These are phyloP conservation scores for Typhlichthys eigenmanni DNA, from an alignment of 2,797 vertebrate species.

Conservation along the genomic window DNA sequence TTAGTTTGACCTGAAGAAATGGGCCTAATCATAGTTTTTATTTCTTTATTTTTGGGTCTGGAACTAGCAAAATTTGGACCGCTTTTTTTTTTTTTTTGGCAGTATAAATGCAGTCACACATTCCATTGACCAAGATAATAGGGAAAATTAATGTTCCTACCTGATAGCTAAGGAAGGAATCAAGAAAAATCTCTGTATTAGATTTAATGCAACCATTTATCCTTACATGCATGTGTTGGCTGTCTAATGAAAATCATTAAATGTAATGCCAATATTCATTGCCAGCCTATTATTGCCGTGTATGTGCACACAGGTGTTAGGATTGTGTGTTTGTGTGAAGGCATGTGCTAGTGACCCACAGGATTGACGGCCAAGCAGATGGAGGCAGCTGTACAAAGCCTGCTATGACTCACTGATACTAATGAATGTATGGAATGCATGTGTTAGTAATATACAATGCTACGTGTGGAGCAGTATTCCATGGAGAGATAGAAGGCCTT, in stretches of 20 bases:
- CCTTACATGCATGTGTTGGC: not conserved
- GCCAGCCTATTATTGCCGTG: conserved; percentile 27
- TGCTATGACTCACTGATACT: conserved; percentile 52
- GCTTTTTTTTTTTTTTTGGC: too few relatives aligned
- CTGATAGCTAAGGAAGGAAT: too few relatives aligned
- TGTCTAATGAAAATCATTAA: conserved; percentile 33
- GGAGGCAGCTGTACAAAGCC: conserved; percentile 54
- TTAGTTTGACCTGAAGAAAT: too few relatives aligned
- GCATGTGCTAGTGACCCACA: conserved; percentile 2
- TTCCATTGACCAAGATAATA: too few relatives aligned
- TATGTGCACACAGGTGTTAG: conserved; percentile 19
- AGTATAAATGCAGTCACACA: too few relatives aligned
- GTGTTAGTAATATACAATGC: not conserved
- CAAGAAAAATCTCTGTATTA: too few relatives aligned
- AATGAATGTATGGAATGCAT: conserved; percentile 23
- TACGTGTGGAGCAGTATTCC: not conserved
- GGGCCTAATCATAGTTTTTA: too few relatives aligned
- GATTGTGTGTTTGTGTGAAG: conserved; percentile 14
- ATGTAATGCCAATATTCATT: conserved; percentile 40
- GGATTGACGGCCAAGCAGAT: conserved; percentile 53
- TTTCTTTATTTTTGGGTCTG: too few relatives aligned
- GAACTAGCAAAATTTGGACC: too few relatives aligned
- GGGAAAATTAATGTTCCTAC: too few relatives aligned
- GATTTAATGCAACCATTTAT: too few relatives aligned
- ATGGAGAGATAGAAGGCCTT: not conserved